Evolutionary conservation across 2,888 invertebrate species (phyloP), one percentile per base, ranked within the genome.

Genomic region (Clostera curtula): DNA sequence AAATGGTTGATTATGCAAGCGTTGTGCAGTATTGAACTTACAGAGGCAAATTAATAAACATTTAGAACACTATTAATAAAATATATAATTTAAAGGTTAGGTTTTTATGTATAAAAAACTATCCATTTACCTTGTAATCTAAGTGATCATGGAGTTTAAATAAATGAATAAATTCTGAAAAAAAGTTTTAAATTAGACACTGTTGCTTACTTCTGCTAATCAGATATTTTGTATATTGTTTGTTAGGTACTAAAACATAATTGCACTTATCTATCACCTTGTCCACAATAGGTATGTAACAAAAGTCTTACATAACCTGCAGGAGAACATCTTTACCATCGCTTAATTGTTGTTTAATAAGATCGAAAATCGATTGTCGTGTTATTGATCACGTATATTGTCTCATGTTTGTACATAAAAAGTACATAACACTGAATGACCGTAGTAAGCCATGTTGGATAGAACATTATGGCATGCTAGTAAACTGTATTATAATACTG

Each of bases 391-490:
- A 47, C 28, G 28, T 34, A 40, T 26, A 42, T 29, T 33, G 34
- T 43, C 49, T 39, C 31, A 36, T 44, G 47, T 40, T 48, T 49
- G 43, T 41, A 56, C 34, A 34, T 45, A 43, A 26, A 36, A 47
- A 45, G 39, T 50, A 55, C 42, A 39, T 55, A 52, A 43, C 41
- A 52, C 42, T 26, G 50, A 54, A 42, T 47, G 53, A 56, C 57
- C 52, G 55, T 50, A 55, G 61, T 50, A 63, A 63, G 76, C 77
- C 77, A 75, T 77, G 68, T 76, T 77, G 76, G 64, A 72, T 68
- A 66, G 56, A 67, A 62, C 51, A 63, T 56, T 60, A 56, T 62
- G 60, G 34, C 45, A 41, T 34, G 35, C 25, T 34, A 27, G 13
- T 25, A 29, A 16, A 25, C 15, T 31, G 28, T 35, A 38, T 25